phyloP scores from a whole-genome alignment of 2,797 vertebrate species.

The Lacerta bilineata region DNA sequence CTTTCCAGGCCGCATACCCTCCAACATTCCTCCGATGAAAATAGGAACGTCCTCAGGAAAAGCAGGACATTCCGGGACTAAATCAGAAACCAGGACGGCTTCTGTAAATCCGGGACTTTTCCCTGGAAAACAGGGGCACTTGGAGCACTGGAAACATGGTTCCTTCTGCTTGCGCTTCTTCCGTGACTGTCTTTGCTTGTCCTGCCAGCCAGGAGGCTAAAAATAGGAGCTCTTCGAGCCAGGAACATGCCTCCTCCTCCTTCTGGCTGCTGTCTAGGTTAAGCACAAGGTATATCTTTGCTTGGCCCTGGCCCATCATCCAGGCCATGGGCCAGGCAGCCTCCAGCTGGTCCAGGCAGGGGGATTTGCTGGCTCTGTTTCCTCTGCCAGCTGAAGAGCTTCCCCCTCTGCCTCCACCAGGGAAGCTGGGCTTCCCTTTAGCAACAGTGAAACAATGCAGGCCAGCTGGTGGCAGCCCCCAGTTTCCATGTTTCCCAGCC shows the following conservation, averaged over 20 bases:
- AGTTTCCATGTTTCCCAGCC: neutral
- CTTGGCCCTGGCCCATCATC: neutral
- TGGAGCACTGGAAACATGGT: neutral
- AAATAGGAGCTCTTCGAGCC: constrained; percentile 18
- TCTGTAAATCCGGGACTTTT: too few species aligned
- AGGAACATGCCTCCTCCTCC: neutral
- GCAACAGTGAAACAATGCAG: neutral
- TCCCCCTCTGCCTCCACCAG: neutral
- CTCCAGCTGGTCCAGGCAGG: neutral
- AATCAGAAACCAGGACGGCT: too few species aligned
- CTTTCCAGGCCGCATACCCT: too few species aligned
- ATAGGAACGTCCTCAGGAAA: too few species aligned
- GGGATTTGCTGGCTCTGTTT: neutral
- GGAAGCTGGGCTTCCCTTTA: neutral
- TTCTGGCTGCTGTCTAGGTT: neutral
- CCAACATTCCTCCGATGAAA: too few species aligned
- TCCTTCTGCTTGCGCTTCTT: constrained; percentile 10
- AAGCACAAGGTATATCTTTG: neutral
- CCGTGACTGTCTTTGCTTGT: constrained; percentile 7
- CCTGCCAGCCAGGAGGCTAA: constrained; percentile 29
- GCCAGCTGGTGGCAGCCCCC: neutral
- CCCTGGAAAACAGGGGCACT: too few species aligned
- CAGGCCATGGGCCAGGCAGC: neutral
- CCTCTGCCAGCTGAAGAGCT: neutral
- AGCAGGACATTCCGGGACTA: too few species aligned